Base-by-base conservation (phyloP, 2,797 vertebrate genomes). In the Poecilia gillii region DNA sequence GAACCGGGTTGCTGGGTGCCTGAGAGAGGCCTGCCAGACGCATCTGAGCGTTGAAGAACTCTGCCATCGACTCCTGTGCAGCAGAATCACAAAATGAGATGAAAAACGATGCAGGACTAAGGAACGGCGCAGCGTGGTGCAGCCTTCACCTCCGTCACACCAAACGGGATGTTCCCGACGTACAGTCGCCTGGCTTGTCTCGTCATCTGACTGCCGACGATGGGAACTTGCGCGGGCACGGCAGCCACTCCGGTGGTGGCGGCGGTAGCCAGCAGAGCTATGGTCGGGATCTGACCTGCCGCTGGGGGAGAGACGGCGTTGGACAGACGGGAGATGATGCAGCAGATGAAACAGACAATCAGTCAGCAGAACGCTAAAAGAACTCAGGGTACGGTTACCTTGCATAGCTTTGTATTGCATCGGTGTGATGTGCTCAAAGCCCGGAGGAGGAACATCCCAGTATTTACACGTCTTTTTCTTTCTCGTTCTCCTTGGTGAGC, bases 1-100 rank as follows among this genome's bases (percentile, higher is more conserved):
- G 94, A 0, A 96, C 96, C 0, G 95, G 95, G 86, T 95, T 95
- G 83, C 94, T 95, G 0, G 94, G 94, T 47, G 94, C 94, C 81
- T 95, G 95, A 0, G 94, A 95, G 13, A 96, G 93, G 6, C 96
- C 95, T 0, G 95, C 96, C 1, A 96, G 94, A 3, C 94, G 87
- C 95, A 96, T 96, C 89, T 96, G 96, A 76, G 95, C 94, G n/a
- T 96, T 96, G 55, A 96, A 96, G 84, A 96, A 96, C 80, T 96
- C 95, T 0, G 95, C 94, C 96, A 96, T 96, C 74, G 92, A 94
- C 88, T 96, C 95, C 95, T 96, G 79, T 47, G 51, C 72, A 45
- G 45, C 16, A 79, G 39, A 81, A 68, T 77, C 64, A 57, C 13
- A 75, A 49, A 72, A 36, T 5, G 4, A 18, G 68, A 64, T 20